phyloP scores from a whole-genome alignment of 2,888 invertebrate species.

The Drosophila putrida region DNA sequence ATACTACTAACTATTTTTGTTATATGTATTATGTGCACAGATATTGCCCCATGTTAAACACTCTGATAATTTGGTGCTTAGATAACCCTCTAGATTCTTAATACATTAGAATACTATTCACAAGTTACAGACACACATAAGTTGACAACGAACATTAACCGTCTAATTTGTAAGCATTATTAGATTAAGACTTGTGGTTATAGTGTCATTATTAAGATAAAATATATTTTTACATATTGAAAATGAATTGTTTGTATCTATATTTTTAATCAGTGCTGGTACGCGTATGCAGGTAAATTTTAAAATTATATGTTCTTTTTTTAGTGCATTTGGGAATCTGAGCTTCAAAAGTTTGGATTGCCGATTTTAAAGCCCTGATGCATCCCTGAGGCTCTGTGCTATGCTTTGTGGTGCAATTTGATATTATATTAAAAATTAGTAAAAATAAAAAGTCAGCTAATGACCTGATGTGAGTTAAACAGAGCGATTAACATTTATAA shows the following conservation, averaged over 20 bases:
- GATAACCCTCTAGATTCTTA: slow-evolving; percentile 29
- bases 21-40: slow-evolving; percentile 39
- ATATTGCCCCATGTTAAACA: slow-evolving; percentile 41
- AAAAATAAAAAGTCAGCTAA: too few species aligned
- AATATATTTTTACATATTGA: slow-evolving; percentile 47
- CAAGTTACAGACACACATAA: slow-evolving; percentile 9
- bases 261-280: too few species aligned
- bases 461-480: too few species aligned
- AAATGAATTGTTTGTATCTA: background rate
- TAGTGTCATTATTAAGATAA: slow-evolving; percentile 31
- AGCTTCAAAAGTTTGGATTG: too few species aligned
- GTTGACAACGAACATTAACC: background rate
- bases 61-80: slow-evolving; percentile 44
- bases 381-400: too few species aligned
- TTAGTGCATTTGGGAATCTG: too few species aligned
- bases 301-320: too few species aligned
- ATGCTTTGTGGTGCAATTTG: too few species aligned
- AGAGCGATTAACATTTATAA: too few species aligned
- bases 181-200: slow-evolving; percentile 35
- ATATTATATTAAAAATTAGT: too few species aligned
- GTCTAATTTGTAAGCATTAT: slow-evolving; percentile 24
- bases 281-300: too few species aligned
- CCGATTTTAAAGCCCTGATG: too few species aligned
- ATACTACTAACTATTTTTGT: slow-evolving; percentile 15
- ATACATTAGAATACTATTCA: slow-evolving; percentile 10